Conservation (phyloP, 1,140 invertebrate species). For the Atta texana region DNA sequence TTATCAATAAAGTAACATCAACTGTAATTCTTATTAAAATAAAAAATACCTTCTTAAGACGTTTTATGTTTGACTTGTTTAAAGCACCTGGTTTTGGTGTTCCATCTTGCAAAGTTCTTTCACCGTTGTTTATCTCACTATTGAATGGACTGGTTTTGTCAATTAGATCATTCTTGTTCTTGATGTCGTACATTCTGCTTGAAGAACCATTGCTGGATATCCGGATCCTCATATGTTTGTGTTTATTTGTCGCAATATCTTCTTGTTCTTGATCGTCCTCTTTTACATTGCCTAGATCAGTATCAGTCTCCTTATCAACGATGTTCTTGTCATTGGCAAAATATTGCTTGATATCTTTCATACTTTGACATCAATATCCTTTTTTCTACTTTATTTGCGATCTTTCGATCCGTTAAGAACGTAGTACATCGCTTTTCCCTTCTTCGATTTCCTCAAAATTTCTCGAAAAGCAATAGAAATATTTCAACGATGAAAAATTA, state of each 20-base stretch:
- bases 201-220: conserved; percentile 71
- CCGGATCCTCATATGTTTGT: conserved; percentile 79
- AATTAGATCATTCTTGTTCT: conserved; percentile 77
- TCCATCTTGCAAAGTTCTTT: conserved; percentile 23
- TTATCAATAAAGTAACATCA: neutral
- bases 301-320: conserved; percentile 26
- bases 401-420: neutral
- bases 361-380: conserved; percentile 54
- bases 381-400: neutral
- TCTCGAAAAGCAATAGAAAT: neutral
- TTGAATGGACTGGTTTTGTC: conserved; percentile 79
- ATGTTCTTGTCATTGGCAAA: conserved; percentile 75
- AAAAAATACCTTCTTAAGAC: conserved; percentile 3
- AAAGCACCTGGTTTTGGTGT: conserved; percentile 66
- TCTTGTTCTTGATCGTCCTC: neutral
- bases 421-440: neutral
- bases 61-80: neutral
- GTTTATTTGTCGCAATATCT: conserved; percentile 69
- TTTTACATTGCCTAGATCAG: neutral
- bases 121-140: neutral
- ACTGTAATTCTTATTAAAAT: neutral
- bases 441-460: neutral
- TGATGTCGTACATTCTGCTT: conserved; percentile 71
- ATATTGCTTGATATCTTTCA: conserved; percentile 83
- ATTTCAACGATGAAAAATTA: neutral